phyloP scores from a whole-genome alignment of 2,888 invertebrate genomes.

The Exocentrus adspersus region DNA sequence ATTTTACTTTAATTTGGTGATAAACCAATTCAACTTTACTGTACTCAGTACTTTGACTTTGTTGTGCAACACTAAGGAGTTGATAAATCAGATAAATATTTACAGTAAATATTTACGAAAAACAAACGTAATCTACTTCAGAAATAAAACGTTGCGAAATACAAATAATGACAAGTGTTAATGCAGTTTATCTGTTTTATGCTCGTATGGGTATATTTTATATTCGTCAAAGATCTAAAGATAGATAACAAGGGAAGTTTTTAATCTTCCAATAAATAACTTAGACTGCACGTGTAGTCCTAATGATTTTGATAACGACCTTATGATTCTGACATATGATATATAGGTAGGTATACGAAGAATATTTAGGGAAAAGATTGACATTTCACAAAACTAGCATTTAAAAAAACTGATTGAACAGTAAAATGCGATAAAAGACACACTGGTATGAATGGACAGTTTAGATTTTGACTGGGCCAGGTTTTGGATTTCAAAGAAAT shows the following conservation, averaged over 20 bases:
- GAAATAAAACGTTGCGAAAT: background rate
- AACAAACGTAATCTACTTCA: background rate
- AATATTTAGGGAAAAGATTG: no score
- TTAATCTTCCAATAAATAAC: background rate
- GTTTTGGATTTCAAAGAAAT: no score
- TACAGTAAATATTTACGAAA: background rate
- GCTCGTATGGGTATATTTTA: background rate
- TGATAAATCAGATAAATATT: background rate
- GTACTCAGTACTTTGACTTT: background rate
- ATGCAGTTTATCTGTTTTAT: background rate
- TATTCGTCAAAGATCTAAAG: background rate
- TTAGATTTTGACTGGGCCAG: no score
- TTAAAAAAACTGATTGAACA: no score
- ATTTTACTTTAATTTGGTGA: no score
- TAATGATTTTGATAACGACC: background rate
- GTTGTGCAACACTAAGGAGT: background rate
- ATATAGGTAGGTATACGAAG: no score
- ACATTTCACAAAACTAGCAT: no score
- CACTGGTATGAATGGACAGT: no score
- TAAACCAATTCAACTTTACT: no score
- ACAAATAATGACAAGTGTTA: background rate
- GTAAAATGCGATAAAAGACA: no score
- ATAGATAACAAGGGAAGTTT: background rate
- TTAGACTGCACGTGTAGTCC: background rate
- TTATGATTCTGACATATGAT: no score